These are phyloP conservation scores for Drosophila subpulchrella DNA, from an alignment of 1,140 invertebrate genomes.

Conservation along the genomic window DNA sequence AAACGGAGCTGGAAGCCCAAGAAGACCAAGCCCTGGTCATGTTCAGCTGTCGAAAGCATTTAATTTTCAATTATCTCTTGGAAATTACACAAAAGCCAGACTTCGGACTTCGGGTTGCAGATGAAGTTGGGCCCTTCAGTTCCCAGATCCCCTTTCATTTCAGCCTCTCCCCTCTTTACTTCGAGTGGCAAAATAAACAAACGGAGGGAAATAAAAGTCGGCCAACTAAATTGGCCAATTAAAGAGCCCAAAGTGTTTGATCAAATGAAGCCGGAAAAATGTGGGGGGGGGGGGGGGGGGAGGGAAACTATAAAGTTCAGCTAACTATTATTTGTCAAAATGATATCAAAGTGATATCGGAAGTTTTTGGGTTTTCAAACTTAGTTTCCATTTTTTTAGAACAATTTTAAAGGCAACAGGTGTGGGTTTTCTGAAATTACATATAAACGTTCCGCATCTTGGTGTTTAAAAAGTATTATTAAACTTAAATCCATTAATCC, in stretches of 20 bases:
- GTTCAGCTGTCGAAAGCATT: slow-evolving; percentile 78
- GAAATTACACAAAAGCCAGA: slow-evolving; percentile 64
- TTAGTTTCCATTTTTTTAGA: no score
- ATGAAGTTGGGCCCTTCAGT: slow-evolving; percentile 17
- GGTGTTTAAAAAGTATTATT: no score
- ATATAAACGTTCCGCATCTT: no score
- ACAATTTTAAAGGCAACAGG: no score
- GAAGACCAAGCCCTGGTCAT: slow-evolving; percentile 30
- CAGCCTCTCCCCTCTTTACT: not conserved
- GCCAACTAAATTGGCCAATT: slow-evolving; percentile 74
- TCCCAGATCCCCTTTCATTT: not conserved
- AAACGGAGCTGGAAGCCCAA: slow-evolving; percentile 1
- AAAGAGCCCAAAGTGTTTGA: slow-evolving; percentile 61
- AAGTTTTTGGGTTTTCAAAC: not conserved
- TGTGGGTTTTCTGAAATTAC: no score
- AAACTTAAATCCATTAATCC: no score
- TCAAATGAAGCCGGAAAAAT: slow-evolving; percentile 27
- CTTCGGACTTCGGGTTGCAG: slow-evolving; percentile 29
- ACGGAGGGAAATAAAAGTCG: slow-evolving; percentile 40
- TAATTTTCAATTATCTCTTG: slow-evolving; percentile 80
- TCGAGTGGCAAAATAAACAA: slow-evolving; percentile 63
- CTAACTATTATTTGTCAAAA: slow-evolving; percentile 3
- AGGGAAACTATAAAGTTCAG: not conserved
- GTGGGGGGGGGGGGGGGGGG: no score
- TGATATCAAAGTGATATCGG: not conserved